These are phyloP conservation scores for Felis chaus DNA, from an alignment of 2,113 vertebrate genomes.

Conservation along the genomic window DNA sequence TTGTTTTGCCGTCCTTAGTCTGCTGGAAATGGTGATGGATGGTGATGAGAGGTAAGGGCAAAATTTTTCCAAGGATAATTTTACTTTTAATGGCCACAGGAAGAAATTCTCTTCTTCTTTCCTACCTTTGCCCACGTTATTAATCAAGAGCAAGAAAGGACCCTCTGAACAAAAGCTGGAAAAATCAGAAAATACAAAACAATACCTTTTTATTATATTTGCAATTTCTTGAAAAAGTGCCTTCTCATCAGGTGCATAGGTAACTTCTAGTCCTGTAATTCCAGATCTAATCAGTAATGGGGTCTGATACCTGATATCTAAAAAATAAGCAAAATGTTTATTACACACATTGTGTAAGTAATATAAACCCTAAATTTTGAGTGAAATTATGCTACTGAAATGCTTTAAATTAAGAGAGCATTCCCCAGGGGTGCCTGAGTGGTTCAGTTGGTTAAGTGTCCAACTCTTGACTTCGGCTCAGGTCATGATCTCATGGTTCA, in stretches of 20 bases:
- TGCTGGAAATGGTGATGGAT: neutral
- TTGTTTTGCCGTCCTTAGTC: neutral
- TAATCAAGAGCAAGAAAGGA: no score
- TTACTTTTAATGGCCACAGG: neutral
- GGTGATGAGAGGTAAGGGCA: neutral
- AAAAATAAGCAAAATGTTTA: constrained; percentile 75
- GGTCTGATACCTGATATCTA: constrained; percentile 88
- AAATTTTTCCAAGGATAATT: neutral
- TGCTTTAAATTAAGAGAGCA: neutral
- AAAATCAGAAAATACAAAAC: constrained; percentile 79
- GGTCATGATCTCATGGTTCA: no score
- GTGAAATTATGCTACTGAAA: constrained; percentile 52
- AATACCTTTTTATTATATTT: constrained; percentile 92
- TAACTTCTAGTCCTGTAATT: constrained; percentile 93
- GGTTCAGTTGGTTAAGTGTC: no score
- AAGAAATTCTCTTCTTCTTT: no score
- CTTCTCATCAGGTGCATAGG: constrained; percentile 93
- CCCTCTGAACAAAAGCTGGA: neutral
- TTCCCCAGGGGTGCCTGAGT: no score
- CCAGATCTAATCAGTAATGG: constrained; percentile 96
- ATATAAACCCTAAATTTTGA: constrained; percentile 45
- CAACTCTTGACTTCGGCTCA: no score
- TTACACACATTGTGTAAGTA: neutral
- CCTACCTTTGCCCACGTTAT: no score
- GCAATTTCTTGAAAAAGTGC: constrained; percentile 94